Evolutionary conservation across 2,797 vertebrate genomes (phyloP), one percentile per base, ranked within the genome.

Genomic region (Apodemus agrarius): DNA sequence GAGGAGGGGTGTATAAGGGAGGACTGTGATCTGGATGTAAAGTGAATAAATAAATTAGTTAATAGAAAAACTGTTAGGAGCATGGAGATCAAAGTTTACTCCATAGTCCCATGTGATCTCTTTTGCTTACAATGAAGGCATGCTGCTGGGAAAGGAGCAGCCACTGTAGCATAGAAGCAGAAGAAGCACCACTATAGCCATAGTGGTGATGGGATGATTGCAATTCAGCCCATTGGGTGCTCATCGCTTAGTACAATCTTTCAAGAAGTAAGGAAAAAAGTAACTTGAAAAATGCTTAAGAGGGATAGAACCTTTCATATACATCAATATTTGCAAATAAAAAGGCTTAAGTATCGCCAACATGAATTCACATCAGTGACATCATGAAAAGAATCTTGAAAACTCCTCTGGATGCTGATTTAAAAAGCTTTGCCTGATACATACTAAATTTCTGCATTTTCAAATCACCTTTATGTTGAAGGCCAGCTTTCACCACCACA

Each of bases 101-200:
- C 61, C 9, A n/a, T 6, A 49, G 0, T 8, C 0, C 7, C 5
- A 4, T 19, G 59, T 6, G 0, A 1, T 21, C 49, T 52, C 46
- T 43, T 16, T 26, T 31, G 19, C 57, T 67, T 24, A n/a, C 54
- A 69, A 13, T 19, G 11, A 91, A 49, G 29, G 34, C 0, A 63
- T 43, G 4, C 40, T 75, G 4, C 6, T 6, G 2, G 1, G 29
- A n/a, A 26, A 6, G 29, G 6, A 6, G 22, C 6, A 12, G 61
- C 46, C n/a, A 40, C 26, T 13, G 24, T 0, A 24, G 22, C 43
- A 6, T 6, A 2, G 13, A 1, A 52, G 7, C 1, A 16, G 78
- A 34, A 49, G 52, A 16, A 16, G 6, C 3, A 12, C 29, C 63
- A 43, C 19, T 14, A 31, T 10, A 21, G 7, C 0, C 49, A 52